These are phyloP conservation scores for Cephus runcator DNA, from an alignment of 2,888 invertebrate genomes.

Conservation along the genomic window DNA sequence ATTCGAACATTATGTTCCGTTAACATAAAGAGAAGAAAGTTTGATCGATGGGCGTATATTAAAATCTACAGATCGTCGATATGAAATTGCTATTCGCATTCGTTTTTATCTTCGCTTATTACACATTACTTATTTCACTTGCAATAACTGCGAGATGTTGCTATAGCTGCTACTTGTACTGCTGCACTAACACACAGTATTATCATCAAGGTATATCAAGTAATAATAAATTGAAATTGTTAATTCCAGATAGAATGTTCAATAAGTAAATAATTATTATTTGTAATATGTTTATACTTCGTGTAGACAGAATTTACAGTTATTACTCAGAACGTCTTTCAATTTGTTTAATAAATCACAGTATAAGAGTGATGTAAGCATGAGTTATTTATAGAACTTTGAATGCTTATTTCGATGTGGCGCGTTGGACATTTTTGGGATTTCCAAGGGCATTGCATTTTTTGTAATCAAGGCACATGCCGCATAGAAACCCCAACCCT, in stretches of 20 bases:
- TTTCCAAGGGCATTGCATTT: slow-evolving; percentile 87
- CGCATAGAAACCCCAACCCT: slow-evolving; percentile 85
- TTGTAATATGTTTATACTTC: neutral
- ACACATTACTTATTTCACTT: neutral
- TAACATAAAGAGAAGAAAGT: neutral
- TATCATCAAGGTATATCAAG: neutral
- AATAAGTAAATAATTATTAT: neutral
- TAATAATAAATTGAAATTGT: neutral
- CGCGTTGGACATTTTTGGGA: slow-evolving; percentile 78
- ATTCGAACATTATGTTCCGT: neutral
- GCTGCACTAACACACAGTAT: neutral
- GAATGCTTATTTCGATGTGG: slow-evolving; percentile 15
- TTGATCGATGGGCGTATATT: neutral
- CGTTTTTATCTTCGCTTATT: neutral
- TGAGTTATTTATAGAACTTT: neutral
- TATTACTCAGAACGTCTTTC: neutral
- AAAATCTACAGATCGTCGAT: neutral
- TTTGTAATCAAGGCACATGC: slow-evolving; percentile 75
- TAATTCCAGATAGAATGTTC: neutral
- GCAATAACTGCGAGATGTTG: neutral
- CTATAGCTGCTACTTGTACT: neutral
- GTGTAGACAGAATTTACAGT: neutral
- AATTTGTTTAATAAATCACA: neutral
- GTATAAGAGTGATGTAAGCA: neutral
- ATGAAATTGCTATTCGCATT: neutral